A percentile compares a stretch with the other conserved stretches of the same genome.
Conservation (phyloP, 1,140 invertebrate species). For the Heliconius hewitsoni region DNA sequence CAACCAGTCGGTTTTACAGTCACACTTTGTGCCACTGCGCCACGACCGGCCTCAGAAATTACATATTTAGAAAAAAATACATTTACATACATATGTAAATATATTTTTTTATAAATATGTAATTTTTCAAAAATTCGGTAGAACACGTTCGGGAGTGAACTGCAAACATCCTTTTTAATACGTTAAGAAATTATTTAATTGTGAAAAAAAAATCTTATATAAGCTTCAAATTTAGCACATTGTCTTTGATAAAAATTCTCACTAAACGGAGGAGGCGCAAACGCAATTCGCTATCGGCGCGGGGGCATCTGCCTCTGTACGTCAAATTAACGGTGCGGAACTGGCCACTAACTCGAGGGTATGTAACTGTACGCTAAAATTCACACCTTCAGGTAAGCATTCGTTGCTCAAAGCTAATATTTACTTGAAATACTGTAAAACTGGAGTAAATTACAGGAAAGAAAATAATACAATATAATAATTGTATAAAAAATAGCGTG, state of each 20-base stretch:
- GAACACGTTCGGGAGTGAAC: too few relatives aligned
- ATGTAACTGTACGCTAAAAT: slow-evolving; percentile 59
- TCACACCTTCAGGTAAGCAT: slow-evolving; percentile 53
- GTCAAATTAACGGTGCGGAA: slow-evolving; percentile 71
- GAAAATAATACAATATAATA: too few relatives aligned
- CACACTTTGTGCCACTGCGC: too few relatives aligned
- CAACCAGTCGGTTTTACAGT: too few relatives aligned
- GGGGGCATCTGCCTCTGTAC: slow-evolving; percentile 68
- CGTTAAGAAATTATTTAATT: too few relatives aligned
- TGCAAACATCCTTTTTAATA: too few relatives aligned
- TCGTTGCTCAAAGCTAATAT: slow-evolving; percentile 32
- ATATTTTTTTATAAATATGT: too few relatives aligned
- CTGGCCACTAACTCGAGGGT: slow-evolving; percentile 45
- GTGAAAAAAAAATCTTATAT: not conserved
- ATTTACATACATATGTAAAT: too few relatives aligned
- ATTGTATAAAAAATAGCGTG: too few relatives aligned
- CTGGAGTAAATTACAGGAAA: not conserved
- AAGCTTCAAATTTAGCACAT: not conserved
- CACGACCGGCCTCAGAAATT: too few relatives aligned
- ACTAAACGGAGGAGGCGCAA: slow-evolving; percentile 41
- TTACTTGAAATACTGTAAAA: slow-evolving; percentile 25
- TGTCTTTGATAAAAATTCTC: slow-evolving; percentile 25
- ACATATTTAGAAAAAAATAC: too few relatives aligned
- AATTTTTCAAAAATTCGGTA: too few relatives aligned
- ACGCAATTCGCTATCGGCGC: slow-evolving; percentile 40